phyloP scores from a whole-genome alignment of 2,113 vertebrate species.

The Chloebia gouldiae region DNA sequence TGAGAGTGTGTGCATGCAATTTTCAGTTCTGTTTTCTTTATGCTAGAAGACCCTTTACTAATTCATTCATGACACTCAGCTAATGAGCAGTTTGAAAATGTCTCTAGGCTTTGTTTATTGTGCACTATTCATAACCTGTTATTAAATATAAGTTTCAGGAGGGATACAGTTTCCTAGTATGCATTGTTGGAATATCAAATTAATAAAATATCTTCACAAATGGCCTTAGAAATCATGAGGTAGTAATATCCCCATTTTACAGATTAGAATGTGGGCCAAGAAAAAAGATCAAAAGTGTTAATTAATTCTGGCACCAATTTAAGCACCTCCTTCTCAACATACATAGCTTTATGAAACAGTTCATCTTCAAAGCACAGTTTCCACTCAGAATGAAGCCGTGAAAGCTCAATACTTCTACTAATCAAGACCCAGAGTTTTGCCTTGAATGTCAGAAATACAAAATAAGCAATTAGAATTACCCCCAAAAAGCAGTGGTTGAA shows the following conservation, averaged over 20 bases:
- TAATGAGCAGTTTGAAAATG: constrained; percentile 7
- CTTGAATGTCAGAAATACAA: neutral
- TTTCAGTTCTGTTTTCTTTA: neutral
- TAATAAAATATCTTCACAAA: neutral
- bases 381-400: neutral
- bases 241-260: neutral
- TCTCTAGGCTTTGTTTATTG: neutral
- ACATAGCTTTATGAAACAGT: neutral
- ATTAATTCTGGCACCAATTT: constrained; percentile 22
- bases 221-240: neutral
- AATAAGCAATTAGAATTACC: neutral
- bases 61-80: neutral
- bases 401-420: neutral
- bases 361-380: constrained; percentile 1
- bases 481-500: neutral
- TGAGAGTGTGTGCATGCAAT: neutral
- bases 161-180: neutral
- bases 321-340: neutral
- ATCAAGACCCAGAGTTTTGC: neutral
- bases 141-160: neutral
- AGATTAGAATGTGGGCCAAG: neutral
- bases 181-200: neutral
- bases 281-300: neutral
- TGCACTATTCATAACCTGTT: neutral
- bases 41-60: neutral